Evolutionary conservation across 2,888 invertebrate genomes (phyloP), one percentile per base, ranked within the genome.

Genomic region (Agrilus cyanescens): DNA sequence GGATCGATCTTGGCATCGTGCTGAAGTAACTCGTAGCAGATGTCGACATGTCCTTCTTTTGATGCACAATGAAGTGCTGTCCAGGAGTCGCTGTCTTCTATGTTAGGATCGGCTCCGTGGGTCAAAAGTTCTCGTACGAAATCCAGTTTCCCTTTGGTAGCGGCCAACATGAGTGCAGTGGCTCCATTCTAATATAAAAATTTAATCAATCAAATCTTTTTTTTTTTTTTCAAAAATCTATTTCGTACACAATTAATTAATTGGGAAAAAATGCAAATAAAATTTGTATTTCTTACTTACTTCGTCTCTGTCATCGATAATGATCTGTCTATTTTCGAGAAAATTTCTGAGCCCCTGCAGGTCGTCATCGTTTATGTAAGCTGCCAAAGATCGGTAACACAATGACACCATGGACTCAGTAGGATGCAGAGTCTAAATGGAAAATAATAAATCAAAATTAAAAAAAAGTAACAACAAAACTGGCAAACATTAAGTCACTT

Each of bases 1-100:
- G 90, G 85, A 60, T 95, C 91, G 45, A 94, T 74, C 46, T 80
- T 76, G 12, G 88, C 89, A 40, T 86, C 87, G 60, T 85, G 83
- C 55, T 91, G 89, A 44, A 95, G 63, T 36, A 97, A 67, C 52
- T 88, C 81, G 50, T 79, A 73, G 41, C 86, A 86, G 40, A 93
- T 77, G 57, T 86, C 81, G 20, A 80, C 70, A 64, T 89, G 80
- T 0, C 96, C 96, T 56, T 85, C 87, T 57, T 90, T 88, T 4
- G 94, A 80, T 13, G 96, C 94, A 67, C 87, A 88, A 50, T 93
- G 72, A 46, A 98, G 68, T 6, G 95, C 80, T 34, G 89, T 85
- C 91, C 96, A 95, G 54, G 88, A 87, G 63, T 97, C 96, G 57
- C 80, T 76, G 67, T 97, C 97, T 57, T 88, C 85, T 12, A 85